Conservation (phyloP, 2,888 invertebrate genomes). For the Oegoconia quadripuncta region DNA sequence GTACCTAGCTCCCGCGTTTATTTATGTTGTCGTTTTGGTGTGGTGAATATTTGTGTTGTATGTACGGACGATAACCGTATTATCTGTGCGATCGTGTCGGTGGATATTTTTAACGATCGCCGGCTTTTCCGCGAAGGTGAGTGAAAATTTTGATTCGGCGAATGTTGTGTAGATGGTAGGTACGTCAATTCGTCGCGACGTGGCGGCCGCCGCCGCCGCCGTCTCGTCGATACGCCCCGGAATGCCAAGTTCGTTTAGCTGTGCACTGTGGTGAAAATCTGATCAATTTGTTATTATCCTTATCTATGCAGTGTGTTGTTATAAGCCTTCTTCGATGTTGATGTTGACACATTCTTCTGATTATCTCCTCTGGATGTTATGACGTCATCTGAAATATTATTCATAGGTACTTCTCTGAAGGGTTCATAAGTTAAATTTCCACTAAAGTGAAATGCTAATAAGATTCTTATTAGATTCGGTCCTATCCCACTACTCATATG, state of each 20-base stretch:
- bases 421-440: too few species aligned
- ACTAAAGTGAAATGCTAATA: constrained; percentile 25
- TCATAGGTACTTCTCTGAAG: constrained; percentile 15
- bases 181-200: constrained; percentile 57
- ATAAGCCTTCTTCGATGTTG: constrained; percentile 9
- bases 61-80: constrained; percentile 76
- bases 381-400: constrained; percentile 41
- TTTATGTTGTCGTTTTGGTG: constrained; percentile 79
- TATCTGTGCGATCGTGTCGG: constrained; percentile 72
- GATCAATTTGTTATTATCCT: background rate
- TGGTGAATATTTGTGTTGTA: constrained; percentile 77
- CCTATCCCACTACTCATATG: constrained; percentile 69
- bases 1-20: constrained; percentile 66
- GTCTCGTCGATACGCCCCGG: constrained; percentile 49
- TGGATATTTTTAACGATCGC: constrained; percentile 72
- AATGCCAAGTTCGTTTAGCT: constrained; percentile 39
- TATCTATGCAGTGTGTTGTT: too few species aligned
- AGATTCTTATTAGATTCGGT: constrained; percentile 60
- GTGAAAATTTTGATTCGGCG: constrained; percentile 48
- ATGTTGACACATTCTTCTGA: constrained; percentile 9
- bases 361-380: constrained; percentile 22
- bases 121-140: constrained; percentile 63
- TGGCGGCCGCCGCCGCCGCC: constrained; percentile 41
- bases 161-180: constrained; percentile 40
- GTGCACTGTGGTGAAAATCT: constrained; percentile 27